Evolutionary conservation across 2,113 vertebrate species (phyloP), one percentile per base, ranked within the genome.

Genomic region (Oxyura jamaicensis): DNA sequence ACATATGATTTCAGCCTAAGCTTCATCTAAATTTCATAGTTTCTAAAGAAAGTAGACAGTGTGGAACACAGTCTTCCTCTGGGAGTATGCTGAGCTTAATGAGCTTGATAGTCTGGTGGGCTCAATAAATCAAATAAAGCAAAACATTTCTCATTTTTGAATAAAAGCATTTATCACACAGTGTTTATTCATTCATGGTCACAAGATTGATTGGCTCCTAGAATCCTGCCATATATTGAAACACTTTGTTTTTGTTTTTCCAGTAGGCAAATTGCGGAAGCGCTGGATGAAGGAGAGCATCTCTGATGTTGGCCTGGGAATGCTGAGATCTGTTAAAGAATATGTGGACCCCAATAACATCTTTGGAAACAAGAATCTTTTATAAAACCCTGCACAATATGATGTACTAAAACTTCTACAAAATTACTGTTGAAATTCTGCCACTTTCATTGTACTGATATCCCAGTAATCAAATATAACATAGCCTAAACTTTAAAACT

Each of bases 91-190:
- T 97, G 98, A 97, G 98, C 98, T 99, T 99, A 99, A 99, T 99
- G 99, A 99, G 99, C 99, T 99, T 99, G 99, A 99, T 99, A 99
- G 99, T 99, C 99, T 99, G 98, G 98, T 99, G 98, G 98, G 99
- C 99, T 99, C 99, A 99, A 99, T 99, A 99, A 99, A 99, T 99
- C 99, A 99, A 98, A 98, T 98, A 99, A 99, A 99, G 99, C 99
- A 99, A 99, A 99, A 99, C 99, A 99, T 99, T 99, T 99, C 99
- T 99, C 98, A 98, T 99, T 98, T 99, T 98, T 99, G 99, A 99
- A 99, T 99, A 99, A 99, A 99, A 99, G 98, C 99, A 99, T 99
- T 99, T 99, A 99, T 99, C 99, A 99, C 98, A 97, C 98, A 98
- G 98, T 99, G 99, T 99, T 99, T 99, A 99, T 99, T 99, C 99